A percentile compares a stretch with the other conserved stretches of the same genome.
Conservation (phyloP, 2,888 invertebrate genomes). For the Nebria brevicollis region DNA sequence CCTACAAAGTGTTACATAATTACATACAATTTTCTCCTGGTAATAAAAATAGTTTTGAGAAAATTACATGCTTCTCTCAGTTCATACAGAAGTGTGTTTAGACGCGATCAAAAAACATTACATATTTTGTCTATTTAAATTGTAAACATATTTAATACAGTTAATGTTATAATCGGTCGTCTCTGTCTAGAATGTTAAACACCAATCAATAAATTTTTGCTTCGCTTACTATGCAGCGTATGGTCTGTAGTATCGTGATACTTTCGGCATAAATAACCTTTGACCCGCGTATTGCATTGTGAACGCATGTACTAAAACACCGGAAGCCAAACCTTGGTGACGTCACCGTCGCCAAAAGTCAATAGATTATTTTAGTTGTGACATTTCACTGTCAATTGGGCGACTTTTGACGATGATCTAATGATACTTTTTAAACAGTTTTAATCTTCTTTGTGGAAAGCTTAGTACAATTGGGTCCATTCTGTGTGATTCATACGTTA, state of each 20-base stretch:
- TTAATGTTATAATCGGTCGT: too few relatives aligned
- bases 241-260: not conserved
- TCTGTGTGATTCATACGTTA: not conserved
- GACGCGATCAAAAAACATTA: too few relatives aligned
- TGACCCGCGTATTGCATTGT: conserved; percentile 27
- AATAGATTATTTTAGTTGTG: conserved; percentile 14
- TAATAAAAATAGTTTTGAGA: not conserved
- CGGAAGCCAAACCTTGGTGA: conserved; percentile 30
- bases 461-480: not conserved
- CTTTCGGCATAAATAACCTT: conserved; percentile 14
- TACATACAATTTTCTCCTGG: not conserved
- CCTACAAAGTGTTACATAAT: conserved; percentile 8
- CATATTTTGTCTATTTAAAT: too few relatives aligned
- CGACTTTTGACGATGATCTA: not conserved
- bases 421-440: not conserved
- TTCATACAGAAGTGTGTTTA: not conserved
- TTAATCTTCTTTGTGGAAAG: not conserved
- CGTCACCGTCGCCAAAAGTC: conserved; percentile 19
- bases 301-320: conserved; percentile 17
- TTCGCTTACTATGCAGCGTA: too few relatives aligned
- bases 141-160: too few relatives aligned
- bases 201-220: too few relatives aligned
- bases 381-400: not conserved
- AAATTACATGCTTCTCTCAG: not conserved
- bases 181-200: too few relatives aligned